phyloP scores from a whole-genome alignment of 2,797 vertebrate genomes.

The Sebastes itinus region DNA sequence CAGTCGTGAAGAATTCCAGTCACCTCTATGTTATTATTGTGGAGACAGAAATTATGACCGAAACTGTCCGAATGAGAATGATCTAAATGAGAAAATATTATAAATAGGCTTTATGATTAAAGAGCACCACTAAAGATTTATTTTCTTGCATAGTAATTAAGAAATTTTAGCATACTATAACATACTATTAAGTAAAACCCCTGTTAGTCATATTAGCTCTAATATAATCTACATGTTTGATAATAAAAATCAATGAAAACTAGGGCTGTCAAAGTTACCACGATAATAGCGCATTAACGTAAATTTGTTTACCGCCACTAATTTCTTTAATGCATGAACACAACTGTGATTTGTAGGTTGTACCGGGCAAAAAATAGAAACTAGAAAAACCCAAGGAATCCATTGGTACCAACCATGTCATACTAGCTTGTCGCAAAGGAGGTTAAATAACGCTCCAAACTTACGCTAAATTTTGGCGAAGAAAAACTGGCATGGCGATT shows the following conservation, averaged over 20 bases:
- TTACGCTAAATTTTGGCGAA: rapidly evolving
- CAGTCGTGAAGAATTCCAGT: not conserved
- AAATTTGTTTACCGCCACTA: too few species aligned
- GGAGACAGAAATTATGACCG: not conserved
- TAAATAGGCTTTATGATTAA: not conserved
- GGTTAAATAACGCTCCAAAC: too few species aligned
- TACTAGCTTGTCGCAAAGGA: too few species aligned
- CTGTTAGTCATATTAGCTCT: not conserved
- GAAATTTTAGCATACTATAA: not conserved
- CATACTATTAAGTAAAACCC: not conserved
- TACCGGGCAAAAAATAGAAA: too few species aligned
- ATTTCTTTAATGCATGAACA: too few species aligned
- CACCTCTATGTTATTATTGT: not conserved
- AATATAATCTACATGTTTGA: not conserved
- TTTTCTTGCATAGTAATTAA: too few species aligned
- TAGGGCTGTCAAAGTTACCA: too few species aligned
- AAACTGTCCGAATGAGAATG: not conserved
- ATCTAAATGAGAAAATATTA: not conserved
- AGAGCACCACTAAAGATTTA: rapidly evolving
- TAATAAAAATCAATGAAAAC: not conserved
- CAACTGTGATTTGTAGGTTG: too few species aligned
- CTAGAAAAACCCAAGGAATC: too few species aligned
- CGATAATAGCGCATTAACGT: too few species aligned
- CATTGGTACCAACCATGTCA: too few species aligned
- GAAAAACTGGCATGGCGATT: too few species aligned